phyloP scores from a whole-genome alignment of 2,888 invertebrate species.

The Anagyrus pseudococci region DNA sequence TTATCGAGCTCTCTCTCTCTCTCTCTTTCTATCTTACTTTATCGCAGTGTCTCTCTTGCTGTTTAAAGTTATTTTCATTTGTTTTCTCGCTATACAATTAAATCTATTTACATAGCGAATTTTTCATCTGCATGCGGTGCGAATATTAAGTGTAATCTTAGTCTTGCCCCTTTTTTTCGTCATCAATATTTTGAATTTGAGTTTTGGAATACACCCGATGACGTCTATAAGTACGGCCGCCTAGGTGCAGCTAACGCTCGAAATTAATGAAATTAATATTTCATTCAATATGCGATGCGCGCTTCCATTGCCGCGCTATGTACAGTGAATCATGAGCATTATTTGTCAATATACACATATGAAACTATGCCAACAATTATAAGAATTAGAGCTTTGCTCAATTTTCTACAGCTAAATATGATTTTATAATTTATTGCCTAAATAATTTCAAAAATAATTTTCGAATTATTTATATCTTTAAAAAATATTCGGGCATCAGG shows the following conservation, averaged over 20 bases:
- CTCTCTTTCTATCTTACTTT: not conserved
- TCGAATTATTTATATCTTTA: not conserved
- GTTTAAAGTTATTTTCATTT: too few relatives aligned
- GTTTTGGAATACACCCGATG: too few relatives aligned
- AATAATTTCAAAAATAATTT: not conserved
- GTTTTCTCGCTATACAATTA: too few relatives aligned
- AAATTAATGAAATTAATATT: too few relatives aligned
- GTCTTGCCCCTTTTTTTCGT: too few relatives aligned
- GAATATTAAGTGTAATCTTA: too few relatives aligned
- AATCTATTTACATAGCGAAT: not conserved
- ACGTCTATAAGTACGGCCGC: too few relatives aligned
- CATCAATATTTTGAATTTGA: too few relatives aligned
- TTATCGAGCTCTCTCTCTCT: not conserved
- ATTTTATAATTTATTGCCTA: slow-evolving; percentile 7
- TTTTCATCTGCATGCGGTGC: too few relatives aligned
- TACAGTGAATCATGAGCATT: slow-evolving; percentile 10
- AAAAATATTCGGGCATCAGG: not conserved
- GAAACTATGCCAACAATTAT: slow-evolving; percentile 21
- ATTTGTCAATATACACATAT: not conserved
- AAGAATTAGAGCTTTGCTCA: slow-evolving; percentile 13
- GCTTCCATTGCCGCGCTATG: slow-evolving; percentile 9
- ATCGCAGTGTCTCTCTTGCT: too few relatives aligned
- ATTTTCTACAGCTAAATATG: slow-evolving; percentile 11
- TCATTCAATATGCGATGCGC: too few relatives aligned
- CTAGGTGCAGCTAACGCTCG: too few relatives aligned